Conservation (phyloP, 2,888 invertebrate genomes). For the Lottia scabra region DNA sequence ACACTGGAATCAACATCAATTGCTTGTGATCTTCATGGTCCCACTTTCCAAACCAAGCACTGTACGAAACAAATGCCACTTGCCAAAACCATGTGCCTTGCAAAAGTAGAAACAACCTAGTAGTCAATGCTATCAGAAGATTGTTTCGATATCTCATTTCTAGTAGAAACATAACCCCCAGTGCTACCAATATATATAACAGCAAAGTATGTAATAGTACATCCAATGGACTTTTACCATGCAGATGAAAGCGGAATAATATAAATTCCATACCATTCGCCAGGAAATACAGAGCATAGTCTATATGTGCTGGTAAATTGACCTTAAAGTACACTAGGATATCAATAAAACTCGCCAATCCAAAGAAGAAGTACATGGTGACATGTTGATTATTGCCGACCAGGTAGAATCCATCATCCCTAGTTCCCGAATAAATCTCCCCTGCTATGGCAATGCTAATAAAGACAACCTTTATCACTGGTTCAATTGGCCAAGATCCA, state of each 20-base stretch:
- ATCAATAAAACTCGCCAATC: conserved; percentile 69
- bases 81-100: conserved; percentile 74
- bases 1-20: conserved; percentile 70
- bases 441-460: conserved; percentile 38
- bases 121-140: not conserved
- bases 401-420: conserved; percentile 66
- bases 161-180: not conserved
- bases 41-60: conserved; percentile 67
- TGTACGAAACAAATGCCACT: conserved; percentile 72
- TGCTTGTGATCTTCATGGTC: conserved; percentile 65
- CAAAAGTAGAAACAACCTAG: not conserved
- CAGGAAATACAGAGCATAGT: conserved; percentile 68
- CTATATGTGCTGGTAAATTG: conserved; percentile 67
- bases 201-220: conserved; percentile 70
- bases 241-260: conserved; percentile 71
- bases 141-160: not conserved
- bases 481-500: conserved; percentile 44
- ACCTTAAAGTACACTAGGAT: conserved; percentile 63
- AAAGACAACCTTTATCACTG: conserved; percentile 40
- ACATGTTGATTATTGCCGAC: conserved; percentile 71
- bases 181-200: conserved; percentile 62
- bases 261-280: conserved; percentile 70
- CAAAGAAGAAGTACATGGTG: conserved; percentile 73
- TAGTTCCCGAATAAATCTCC: conserved; percentile 49
- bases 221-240: conserved; percentile 67